Evolutionary conservation across 1,140 invertebrate genomes (phyloP), one percentile per base, ranked within the genome.

Genomic region (Bathynomus jamesi): DNA sequence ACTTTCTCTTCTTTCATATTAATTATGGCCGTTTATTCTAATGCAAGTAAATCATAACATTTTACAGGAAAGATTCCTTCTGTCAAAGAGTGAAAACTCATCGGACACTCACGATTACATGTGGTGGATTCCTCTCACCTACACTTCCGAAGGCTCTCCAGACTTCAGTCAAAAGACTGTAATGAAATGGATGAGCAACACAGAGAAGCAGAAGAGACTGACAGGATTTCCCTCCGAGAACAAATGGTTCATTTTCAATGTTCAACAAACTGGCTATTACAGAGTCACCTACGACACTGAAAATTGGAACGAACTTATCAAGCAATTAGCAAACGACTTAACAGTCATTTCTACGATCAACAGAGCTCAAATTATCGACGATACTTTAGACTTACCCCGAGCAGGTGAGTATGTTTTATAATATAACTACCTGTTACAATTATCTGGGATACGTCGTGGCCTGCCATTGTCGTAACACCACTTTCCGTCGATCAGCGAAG

Each of bases 351-450:
- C 81, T 28, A 63, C 74, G 4, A 78, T 82, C 0, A 87, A 85
- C 67, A 78, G 88, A 71, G 88, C 87, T 4, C 85, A 87, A 71
- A 80, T 74, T 4, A 84, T 96, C 0, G 91, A 96, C 78, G 94
- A 96, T 81, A 88, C 91, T 0, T 85, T 95, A 78, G 93, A 92
- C 78, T 82, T 96, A 31, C 92, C 92, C 0, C 81, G 88, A 17
- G 87, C 86, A 32, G 72, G 72, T 72, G n/a, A 29, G n/a, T n/a
- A n/a, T n/a, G n/a, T n/a, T n/a, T n/a, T n/a, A n/a, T n/a, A 4
- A n/a, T 21, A 30, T 3, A 30, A 10, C 8, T 3, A 1, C 24
- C 24, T 24, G 27, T 4, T 64, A 8, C 21, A 28, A 7, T 65
- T 8, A 27, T 28, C 21, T 65, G 0, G 7, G 21, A 13, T 64